These are phyloP conservation scores for Empidonax alnorum DNA, from an alignment of 2,113 vertebrate genomes.

Conservation along the genomic window DNA sequence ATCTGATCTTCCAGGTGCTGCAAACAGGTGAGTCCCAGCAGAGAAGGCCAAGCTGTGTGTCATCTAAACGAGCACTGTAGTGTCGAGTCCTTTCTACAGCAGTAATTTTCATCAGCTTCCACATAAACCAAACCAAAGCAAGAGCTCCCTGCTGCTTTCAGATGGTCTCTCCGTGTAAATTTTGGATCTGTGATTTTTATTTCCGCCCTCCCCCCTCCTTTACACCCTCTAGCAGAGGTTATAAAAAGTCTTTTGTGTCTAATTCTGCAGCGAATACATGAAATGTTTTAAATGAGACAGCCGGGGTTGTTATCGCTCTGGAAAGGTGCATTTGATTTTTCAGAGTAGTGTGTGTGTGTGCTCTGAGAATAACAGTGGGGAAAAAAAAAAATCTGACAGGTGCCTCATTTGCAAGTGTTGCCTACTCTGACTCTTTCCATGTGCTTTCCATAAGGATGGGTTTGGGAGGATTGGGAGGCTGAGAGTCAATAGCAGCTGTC, in stretches of 20 bases:
- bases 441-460: conserved; percentile 17
- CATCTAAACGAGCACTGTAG: not conserved
- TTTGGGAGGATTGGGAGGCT: not conserved
- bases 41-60: not conserved
- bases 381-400: not conserved
- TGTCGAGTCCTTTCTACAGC: not conserved
- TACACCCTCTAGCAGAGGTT: not conserved
- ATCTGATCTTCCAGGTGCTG: not conserved
- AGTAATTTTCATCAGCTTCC: not conserved
- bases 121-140: not conserved
- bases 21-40: not conserved
- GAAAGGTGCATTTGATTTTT: conserved; percentile 15
- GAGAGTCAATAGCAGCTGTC: conserved; percentile 40
- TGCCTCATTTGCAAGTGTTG: conserved; percentile 50
- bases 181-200: not conserved
- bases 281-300: not conserved
- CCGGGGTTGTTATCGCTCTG: not conserved
- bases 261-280: not conserved
- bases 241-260: not conserved
- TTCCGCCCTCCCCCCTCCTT: not conserved
- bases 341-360: not conserved
- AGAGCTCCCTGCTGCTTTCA: not conserved
- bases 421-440: not conserved
- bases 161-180: not conserved
- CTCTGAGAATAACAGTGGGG: not conserved